Percentiles rank a stretch among this genome's conserved stretches.
phyloP scores from a whole-genome alignment of 2,797 vertebrate genomes.

The Fistularia commersonii region DNA sequence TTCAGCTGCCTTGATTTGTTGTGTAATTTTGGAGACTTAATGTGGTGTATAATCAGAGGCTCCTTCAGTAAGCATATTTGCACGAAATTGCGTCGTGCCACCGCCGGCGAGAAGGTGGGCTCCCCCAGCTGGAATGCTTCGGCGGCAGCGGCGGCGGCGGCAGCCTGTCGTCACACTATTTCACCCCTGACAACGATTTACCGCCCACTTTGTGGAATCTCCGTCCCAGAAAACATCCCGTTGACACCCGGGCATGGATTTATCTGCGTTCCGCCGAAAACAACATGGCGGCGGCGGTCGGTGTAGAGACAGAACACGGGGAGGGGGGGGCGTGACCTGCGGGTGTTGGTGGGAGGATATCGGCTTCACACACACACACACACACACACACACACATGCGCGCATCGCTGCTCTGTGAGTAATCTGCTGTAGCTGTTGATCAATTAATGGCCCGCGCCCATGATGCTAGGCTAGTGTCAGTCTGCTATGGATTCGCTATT shows the following conservation, averaged over 20 bases:
- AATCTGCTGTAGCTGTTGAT: conserved; percentile 57
- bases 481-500: conserved; percentile 65
- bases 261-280: conserved; percentile 42
- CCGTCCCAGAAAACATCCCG: conserved; percentile 29
- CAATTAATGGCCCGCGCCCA: conserved; percentile 61
- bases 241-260: conserved; percentile 49
- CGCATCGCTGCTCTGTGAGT: conserved; percentile 35
- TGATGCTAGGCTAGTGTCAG: conserved; percentile 51
- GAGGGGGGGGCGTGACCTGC: conserved; percentile 41
- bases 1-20: conserved; percentile 60
- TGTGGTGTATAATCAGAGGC: conserved; percentile 69
- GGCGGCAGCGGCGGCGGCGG: background rate
- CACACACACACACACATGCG: conserved; percentile 14
- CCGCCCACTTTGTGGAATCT: conserved; percentile 28
- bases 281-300: conserved; percentile 48
- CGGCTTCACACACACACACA: too few species aligned
- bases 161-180: conserved; percentile 24
- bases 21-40: conserved; percentile 68
- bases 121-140: too few species aligned
- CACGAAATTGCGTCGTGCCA: conserved; percentile 33
- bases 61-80: conserved; percentile 59
- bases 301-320: conserved; percentile 45
- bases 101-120: conserved; percentile 32
- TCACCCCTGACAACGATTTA: conserved; percentile 38
- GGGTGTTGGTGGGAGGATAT: conserved; percentile 48